Base-by-base conservation (phyloP, 2,113 vertebrate genomes). In the Paramisgurnus dabryanus region DNA sequence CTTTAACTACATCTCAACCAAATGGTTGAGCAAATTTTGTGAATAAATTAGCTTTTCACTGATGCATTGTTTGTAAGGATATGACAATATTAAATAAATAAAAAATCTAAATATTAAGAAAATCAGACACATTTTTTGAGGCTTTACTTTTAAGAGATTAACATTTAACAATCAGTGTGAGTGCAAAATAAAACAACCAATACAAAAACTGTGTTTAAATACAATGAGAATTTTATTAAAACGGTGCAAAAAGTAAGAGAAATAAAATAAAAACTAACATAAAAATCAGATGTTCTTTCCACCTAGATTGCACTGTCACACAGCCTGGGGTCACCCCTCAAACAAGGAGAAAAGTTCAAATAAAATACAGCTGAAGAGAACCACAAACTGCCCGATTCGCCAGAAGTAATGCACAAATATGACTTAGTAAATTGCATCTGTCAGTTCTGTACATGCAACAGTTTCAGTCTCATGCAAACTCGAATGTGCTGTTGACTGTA, bases 211-310 rank as follows among this genome's bases (percentile, higher is more conserved):
- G 80, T 83, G 68, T 90, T 93, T 89, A 91, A 93, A 93, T 91
- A 92, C 90, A 90, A 92, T 90, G 88, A 92, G 84, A 91, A 92
- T 93, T 85, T 94, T 94, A 93, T 93, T 94, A 90, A 92, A 93
- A 93, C 86, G 87, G 91, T 94, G 93, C 91, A 93, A 93, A 93
- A 92, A 86, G 2, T n/a, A 86, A 85, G 84, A 50, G 47, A 61
- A 80, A 79, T 60, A 69, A 81, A 88, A 76, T 9, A 18, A 63
- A 68, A 80, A 80, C 86, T 86, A 91, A 89, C 86, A 90, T 86
- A 88, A 80, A 89, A 90, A 88, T 88, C 85, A 86, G 90, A 90
- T 91, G 89, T 89, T 92, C 88, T 91, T 89, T 90, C 90, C 83
- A 70, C 90, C 86, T 86, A 89, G 88, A 92, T 91, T 89, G 89